Base-by-base conservation (phyloP, 2,888 invertebrate genomes). In the Itoplectis maculator region DNA sequence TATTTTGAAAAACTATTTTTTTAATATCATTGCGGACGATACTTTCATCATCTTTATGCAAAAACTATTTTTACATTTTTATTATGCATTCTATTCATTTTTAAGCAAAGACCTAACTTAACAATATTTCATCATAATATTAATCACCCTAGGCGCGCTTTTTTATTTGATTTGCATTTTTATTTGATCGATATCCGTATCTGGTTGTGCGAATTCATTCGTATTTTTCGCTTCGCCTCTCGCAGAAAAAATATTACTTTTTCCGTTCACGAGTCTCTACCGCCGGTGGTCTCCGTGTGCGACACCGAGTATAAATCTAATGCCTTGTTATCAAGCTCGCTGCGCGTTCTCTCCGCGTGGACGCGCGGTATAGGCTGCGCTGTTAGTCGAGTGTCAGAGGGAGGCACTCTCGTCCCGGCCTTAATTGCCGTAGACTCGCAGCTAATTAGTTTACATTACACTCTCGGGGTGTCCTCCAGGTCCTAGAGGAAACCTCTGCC, bases 371-470 rank as follows among this genome's bases (percentile, higher is more conserved):
- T 87, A 88, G 87, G 86, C 88, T 87, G 88, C 89, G 86, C 88
- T 87, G 88, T n/a, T n/a, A n/a, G n/a, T n/a, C n/a, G 5, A 29
- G 5, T 29, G 5, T 29, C 29, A 29, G 29, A 29, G 29, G 29
- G 3, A 29, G n/a, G n/a, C n/a, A n/a, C 91, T 91, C 90, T 91
- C 88, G 86, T 86, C 87, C 54, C 89, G 88, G 87, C 89, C 91
- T 91, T 92, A 92, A 92, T 92, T 92, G 91, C 91, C 88, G 88
- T 88, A 90, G 91, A 92, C 91, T 91, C 90, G 74, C 87, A 91
- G 89, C 90, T 92, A 92, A 92, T 92, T 92, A 92, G 92, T 92
- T 92, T 92, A 92, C 92, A 91, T 92, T 92, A 92, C 91, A 90
- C 91, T 90, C 90, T 90, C 90, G 29, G 72, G 66, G 88, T 88